Percentiles rank a stretch among this genome's conserved stretches.
Conservation (phyloP, 2,888 invertebrate species). For the Chrysomela aeneicollis region DNA sequence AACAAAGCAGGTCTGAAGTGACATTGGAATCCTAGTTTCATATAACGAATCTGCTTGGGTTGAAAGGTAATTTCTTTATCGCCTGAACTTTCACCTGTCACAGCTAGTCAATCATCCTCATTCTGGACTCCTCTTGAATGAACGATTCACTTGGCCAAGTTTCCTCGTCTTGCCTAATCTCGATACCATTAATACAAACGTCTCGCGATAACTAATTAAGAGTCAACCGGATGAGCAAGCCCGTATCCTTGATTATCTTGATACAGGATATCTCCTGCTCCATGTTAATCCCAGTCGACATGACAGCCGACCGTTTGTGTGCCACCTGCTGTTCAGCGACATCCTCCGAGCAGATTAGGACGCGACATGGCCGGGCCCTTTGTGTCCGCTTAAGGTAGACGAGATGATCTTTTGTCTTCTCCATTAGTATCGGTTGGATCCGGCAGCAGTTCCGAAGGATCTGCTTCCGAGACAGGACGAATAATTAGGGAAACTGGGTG, state of each 20-base stretch:
- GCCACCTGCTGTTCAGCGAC: slow-evolving; percentile 12
- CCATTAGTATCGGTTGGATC: slow-evolving; percentile 36
- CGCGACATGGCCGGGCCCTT: slow-evolving; percentile 18
- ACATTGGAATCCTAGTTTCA: too few species aligned
- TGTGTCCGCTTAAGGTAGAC: slow-evolving; percentile 35
- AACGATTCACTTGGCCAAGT: too few species aligned
- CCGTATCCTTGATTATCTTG: not conserved
- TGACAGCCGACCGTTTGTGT: slow-evolving; percentile 16
- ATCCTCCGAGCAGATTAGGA: slow-evolving; percentile 8
- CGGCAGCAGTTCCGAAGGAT: not conserved
- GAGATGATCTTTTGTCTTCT: slow-evolving; percentile 34
- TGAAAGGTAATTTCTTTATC: too few species aligned
- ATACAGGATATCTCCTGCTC: not conserved
- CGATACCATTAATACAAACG: not conserved
- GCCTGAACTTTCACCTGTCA: too few species aligned
- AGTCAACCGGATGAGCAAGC: not conserved
- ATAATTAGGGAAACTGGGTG: not conserved
- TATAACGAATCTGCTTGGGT: too few species aligned
- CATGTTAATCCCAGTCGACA: not conserved
- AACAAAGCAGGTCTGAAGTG: too few species aligned
- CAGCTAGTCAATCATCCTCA: too few species aligned
- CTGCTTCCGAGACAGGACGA: not conserved
- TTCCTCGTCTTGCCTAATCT: too few species aligned
- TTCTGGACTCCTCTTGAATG: too few species aligned
- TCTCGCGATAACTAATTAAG: not conserved